Evolutionary conservation across 2,113 vertebrate genomes (phyloP), one percentile per base, ranked within the genome.

Genomic region (Canis aureus): DNA sequence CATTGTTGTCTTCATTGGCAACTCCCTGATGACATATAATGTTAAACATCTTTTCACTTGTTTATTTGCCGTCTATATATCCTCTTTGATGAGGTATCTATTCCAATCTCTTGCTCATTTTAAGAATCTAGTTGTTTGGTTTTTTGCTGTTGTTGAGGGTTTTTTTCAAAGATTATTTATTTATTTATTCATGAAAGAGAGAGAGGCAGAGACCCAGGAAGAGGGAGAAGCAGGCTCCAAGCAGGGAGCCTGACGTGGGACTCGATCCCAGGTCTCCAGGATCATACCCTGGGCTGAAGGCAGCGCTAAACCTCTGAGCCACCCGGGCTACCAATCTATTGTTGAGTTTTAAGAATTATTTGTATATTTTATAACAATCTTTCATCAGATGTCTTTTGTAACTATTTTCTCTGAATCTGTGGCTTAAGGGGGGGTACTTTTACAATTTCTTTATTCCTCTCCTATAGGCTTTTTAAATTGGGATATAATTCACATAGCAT

Each of bases 341-440:
- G 55, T 88, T 83, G 67, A 64, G 59, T 94, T 85, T 87, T 86
- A 83, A 55, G 73, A 80, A 59, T 60, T 10, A 2, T 95, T 91
- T 60, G 27, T 71, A 35, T 67, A 62, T 95, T 89, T 71, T 80
- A 59, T 62, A 76, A 35, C 15, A 66, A 22, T 55, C 4, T 32
- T 64, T 79, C 25, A 5, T 73, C 22, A 62, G 35, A 38, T 29
- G 22, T 80, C 57, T 92, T 88, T 55, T 74, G 66, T 20, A 79
- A 79, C 9, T 71, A 74, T 23, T 71, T 89, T 76, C 25, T 86
- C 66, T 49, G 11, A 73, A 19, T 64, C 62, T 49, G 11, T 73
- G 43, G 16, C 35, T 51, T 71, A 35, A 74, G n/a, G 43, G 20
- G 20, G 11, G 11, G 3, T 29, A 73, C 16, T 93, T 91, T 78